Evolutionary conservation across 2,113 vertebrate genomes (phyloP).

Genomic region (Nothobranchius kuhntae): DNA sequence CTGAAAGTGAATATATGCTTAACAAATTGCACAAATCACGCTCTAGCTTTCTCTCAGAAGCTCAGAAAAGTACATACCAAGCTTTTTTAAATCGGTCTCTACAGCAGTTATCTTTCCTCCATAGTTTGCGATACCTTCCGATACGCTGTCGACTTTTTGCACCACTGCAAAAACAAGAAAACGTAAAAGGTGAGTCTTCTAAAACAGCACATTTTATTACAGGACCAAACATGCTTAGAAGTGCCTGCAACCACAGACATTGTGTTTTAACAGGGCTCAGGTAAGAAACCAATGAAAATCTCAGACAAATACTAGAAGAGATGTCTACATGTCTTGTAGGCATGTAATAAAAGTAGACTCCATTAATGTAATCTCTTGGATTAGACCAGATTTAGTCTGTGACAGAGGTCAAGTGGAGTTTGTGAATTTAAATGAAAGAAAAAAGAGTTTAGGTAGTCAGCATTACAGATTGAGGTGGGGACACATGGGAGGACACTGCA

Average conservation of each 20-base stretch:
- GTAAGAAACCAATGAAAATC: constrained; percentile 20
- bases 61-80: constrained; percentile 77
- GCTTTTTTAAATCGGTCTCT: constrained; percentile 89
- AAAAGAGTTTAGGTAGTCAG: constrained; percentile 9
- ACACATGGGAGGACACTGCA: constrained; percentile 24
- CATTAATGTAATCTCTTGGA: constrained; percentile 44
- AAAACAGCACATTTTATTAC: constrained; percentile 37
- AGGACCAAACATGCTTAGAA: constrained; percentile 35
- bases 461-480: constrained; percentile 18
- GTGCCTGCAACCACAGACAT: constrained; percentile 65
- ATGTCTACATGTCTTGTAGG: constrained; percentile 45
- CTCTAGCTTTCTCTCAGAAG: background rate
- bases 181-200: constrained; percentile 34
- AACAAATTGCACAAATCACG: constrained; percentile 1
- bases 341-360: constrained; percentile 61
- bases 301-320: constrained; percentile 25
- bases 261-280: constrained; percentile 64
- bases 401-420: background rate
- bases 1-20: constrained; percentile 66
- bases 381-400: constrained; percentile 33
- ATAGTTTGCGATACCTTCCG: constrained; percentile 89
- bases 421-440: background rate
- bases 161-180: constrained; percentile 84
- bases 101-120: constrained; percentile 90
- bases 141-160: constrained; percentile 93